phyloP scores from a whole-genome alignment of 2,888 invertebrate species.

The Spilosoma lubricipeda region DNA sequence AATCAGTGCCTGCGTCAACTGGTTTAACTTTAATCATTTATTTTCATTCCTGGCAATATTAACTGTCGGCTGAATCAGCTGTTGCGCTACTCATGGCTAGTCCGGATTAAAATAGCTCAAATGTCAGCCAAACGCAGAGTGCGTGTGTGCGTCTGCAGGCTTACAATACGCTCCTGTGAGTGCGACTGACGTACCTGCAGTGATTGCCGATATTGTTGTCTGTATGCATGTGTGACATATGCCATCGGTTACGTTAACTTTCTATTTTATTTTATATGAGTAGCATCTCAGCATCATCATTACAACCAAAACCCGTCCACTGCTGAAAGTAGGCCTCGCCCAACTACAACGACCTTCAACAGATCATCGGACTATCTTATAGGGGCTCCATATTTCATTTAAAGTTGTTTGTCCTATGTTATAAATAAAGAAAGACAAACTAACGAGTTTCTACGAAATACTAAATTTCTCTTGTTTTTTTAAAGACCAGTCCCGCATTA shows the following conservation, averaged over 20 bases:
- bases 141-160: not conserved
- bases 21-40: not conserved
- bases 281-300: too few relatives aligned
- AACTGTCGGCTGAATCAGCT: constrained; percentile 36
- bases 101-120: constrained; percentile 43
- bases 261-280: too few relatives aligned
- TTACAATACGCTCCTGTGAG: not conserved
- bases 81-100: constrained; percentile 18
- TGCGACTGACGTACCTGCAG: not conserved
- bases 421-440: not conserved
- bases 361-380: too few relatives aligned
- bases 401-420: not conserved
- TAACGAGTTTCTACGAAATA: not conserved
- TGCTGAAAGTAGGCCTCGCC: too few relatives aligned
- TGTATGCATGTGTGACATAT: not conserved
- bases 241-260: too few relatives aligned
- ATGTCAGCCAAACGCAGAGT: constrained; percentile 35
- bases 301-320: too few relatives aligned
- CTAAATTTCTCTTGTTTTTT: too few relatives aligned
- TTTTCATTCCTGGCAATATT: not conserved
- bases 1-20: not conserved
- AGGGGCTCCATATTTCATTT: too few relatives aligned
- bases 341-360: too few relatives aligned
- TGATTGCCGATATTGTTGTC: not conserved
- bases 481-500: too few relatives aligned